Evolutionary conservation across 2,888 invertebrate genomes (phyloP).

Genomic region (Machimus atricapillus): DNA sequence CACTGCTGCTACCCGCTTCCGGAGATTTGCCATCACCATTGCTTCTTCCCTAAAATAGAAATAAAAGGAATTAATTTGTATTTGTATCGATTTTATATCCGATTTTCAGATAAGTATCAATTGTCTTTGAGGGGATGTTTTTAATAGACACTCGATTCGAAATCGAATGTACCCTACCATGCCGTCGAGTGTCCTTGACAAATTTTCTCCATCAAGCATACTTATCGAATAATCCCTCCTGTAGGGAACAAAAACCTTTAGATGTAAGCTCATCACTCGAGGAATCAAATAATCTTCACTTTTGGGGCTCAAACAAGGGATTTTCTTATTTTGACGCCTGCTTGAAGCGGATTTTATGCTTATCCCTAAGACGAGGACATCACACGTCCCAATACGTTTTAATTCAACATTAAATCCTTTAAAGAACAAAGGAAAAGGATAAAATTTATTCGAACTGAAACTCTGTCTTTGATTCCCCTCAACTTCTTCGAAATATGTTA

Average conservation of each 20-base stretch:
- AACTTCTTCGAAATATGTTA: neutral
- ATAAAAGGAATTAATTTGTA: neutral
- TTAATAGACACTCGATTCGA: neutral
- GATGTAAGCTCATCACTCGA: neutral
- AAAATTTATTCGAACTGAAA: neutral
- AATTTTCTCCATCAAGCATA: neutral
- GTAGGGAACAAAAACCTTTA: neutral
- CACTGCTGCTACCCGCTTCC: constrained; percentile 70
- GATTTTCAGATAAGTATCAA: too few relatives aligned
- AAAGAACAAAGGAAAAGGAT: neutral
- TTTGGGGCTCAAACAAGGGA: neutral
- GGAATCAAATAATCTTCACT: neutral
- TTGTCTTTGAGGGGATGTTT: neutral
- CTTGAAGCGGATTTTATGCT: neutral
- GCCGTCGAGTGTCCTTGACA: neutral
- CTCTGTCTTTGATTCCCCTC: neutral
- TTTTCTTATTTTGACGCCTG: neutral
- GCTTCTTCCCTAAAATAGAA: constrained; percentile 68
- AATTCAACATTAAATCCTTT: neutral
- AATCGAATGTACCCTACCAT: neutral
- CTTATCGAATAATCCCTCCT: neutral
- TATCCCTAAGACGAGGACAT: neutral
- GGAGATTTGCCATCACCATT: constrained; percentile 72
- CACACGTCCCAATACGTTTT: neutral
- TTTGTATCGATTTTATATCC: neutral